Percentiles rank a stretch among this genome's conserved stretches.
phyloP scores from a whole-genome alignment of 2,888 invertebrate species.

The Ischnus inquisitorius region DNA sequence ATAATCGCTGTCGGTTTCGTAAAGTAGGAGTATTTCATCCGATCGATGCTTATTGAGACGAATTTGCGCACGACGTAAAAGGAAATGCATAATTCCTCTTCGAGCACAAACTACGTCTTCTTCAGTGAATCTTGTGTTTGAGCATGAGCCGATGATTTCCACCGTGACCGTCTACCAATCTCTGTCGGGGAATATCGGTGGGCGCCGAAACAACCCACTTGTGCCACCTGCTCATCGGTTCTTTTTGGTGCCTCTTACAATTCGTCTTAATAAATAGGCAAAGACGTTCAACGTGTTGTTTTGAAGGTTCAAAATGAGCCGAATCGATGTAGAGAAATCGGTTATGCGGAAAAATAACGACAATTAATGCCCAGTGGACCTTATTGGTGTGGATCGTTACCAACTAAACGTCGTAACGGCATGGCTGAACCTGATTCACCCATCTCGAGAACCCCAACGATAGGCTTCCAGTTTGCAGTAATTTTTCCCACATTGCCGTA shows the following conservation, averaged over 20 bases:
- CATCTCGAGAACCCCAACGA: background rate
- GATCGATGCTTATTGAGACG: background rate
- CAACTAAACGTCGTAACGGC: slow-evolving; percentile 1
- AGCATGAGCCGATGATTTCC: background rate
- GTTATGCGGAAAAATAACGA: background rate
- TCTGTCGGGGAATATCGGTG: background rate
- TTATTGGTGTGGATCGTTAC: background rate
- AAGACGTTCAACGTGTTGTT: background rate
- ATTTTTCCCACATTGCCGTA: background rate
- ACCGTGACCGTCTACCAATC: background rate
- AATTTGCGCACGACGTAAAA: background rate
- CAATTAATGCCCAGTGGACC: background rate
- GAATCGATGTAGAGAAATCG: background rate
- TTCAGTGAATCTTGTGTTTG: background rate
- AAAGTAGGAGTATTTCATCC: background rate
- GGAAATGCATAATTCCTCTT: background rate
- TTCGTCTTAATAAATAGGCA: background rate
- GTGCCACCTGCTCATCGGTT: background rate
- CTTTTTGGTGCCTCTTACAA: background rate
- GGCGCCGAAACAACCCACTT: background rate
- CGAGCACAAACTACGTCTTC: background rate
- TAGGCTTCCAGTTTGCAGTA: background rate
- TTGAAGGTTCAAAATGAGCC: background rate
- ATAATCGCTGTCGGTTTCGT: background rate
- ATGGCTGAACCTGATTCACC: background rate